Evolutionary conservation across 1,140 invertebrate species (phyloP).

Genomic region (Drosophila triauraria): DNA sequence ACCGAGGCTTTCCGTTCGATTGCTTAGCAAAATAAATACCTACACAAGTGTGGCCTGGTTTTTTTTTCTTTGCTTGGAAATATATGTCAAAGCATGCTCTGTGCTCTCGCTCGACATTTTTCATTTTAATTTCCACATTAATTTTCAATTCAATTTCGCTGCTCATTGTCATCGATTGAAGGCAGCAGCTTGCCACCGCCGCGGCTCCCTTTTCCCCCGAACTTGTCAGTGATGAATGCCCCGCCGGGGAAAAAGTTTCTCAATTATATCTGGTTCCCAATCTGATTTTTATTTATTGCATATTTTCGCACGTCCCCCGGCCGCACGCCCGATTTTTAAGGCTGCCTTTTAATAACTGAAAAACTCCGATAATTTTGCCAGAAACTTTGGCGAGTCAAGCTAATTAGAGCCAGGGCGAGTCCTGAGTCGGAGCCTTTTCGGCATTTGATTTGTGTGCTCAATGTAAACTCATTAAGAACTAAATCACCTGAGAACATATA

Average conservation of each 20-base stretch:
- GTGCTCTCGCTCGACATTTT: constrained; percentile 10
- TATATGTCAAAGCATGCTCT: constrained; percentile 22
- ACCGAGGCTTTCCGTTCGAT: constrained; percentile 20
- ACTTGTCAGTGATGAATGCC: constrained; percentile 54
- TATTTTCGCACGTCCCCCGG: constrained; percentile 16
- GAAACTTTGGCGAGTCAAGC: constrained; percentile 31
- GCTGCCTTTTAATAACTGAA: constrained; percentile 42
- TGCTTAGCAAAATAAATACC: constrained; percentile 15
- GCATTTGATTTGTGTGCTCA: constrained; percentile 49
- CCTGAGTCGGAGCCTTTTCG: constrained; percentile 11
- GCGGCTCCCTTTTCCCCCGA: not conserved
- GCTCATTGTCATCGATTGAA: constrained; percentile 58
- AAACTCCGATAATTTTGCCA: constrained; percentile 37
- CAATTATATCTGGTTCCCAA: constrained; percentile 19
- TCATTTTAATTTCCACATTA: constrained; percentile 60
- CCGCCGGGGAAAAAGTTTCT: constrained; percentile 30
- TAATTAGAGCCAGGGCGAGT: constrained; percentile 21
- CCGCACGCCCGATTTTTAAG: constrained; percentile 21
- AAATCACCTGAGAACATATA: no score
- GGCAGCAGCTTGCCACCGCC: constrained; percentile 17
- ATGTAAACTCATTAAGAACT: constrained; percentile 49
- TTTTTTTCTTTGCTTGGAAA: no score
- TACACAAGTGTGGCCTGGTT: not conserved
- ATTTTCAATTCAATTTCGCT: constrained; percentile 60
- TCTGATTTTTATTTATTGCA: constrained; percentile 50